These are phyloP conservation scores for Penaeus japonicus DNA, from an alignment of 1,140 invertebrate genomes.

Conservation along the genomic window DNA sequence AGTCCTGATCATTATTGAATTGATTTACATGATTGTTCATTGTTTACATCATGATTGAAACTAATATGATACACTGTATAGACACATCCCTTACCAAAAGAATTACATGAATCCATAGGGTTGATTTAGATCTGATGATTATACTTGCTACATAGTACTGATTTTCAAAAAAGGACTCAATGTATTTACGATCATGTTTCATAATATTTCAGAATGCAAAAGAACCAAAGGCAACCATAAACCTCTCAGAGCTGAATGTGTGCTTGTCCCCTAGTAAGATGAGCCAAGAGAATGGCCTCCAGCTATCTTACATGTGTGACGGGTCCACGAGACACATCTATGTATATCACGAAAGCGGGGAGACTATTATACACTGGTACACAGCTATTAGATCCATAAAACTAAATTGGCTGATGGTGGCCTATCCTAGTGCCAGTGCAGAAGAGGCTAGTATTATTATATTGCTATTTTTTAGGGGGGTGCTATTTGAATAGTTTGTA, in stretches of 20 bases:
- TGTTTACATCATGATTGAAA: no score
- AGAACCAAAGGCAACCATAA: constrained; percentile 83
- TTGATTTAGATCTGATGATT: no score
- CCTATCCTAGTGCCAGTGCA: constrained; percentile 80
- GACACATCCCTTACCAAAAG: no score
- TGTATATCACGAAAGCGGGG: constrained; percentile 84
- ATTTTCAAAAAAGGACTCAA: no score
- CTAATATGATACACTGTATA: no score
- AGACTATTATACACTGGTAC: constrained; percentile 89
- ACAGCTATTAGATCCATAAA: constrained; percentile 86
- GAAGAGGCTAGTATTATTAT: constrained; percentile 69
- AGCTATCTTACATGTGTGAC: constrained; percentile 84
- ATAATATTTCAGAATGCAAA: constrained; percentile 64
- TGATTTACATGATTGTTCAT: no score
- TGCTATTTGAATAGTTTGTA: no score
- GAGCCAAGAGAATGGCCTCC: constrained; percentile 77
- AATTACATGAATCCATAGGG: no score
- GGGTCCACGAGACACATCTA: constrained; percentile 83
- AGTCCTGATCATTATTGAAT: neutral
- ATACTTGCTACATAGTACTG: no score
- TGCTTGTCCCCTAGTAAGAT: constrained; percentile 86
- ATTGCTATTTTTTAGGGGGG: neutral
- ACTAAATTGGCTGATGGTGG: constrained; percentile 79
- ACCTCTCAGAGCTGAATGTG: constrained; percentile 84
- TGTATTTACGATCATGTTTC: no score